A percentile compares a stretch with the other conserved stretches of the same genome.
These are phyloP conservation scores for Potamilus streckersoni DNA, from an alignment of 1,140 invertebrate genomes.

Conservation along the genomic window DNA sequence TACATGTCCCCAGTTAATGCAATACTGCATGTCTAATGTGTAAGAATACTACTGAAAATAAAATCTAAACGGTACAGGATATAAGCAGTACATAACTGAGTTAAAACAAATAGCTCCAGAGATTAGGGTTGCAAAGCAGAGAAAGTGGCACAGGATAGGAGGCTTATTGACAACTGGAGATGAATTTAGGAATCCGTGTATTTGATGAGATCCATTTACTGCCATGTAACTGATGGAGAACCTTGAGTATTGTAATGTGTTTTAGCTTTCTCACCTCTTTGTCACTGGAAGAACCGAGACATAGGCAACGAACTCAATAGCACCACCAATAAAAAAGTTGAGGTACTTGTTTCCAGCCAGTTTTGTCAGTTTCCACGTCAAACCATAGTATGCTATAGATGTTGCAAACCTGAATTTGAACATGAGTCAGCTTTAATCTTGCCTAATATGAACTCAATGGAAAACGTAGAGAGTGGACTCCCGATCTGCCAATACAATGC, in stretches of 20 bases:
- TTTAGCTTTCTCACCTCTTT: too few relatives aligned
- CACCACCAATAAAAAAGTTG: constrained; percentile 69
- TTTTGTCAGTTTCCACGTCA: constrained; percentile 27
- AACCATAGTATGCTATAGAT: constrained; percentile 41
- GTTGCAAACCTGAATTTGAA: constrained; percentile 74
- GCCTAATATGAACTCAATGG: not conserved
- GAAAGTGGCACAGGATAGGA: too few relatives aligned
- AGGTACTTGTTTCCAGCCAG: constrained; percentile 63
- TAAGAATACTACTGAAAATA: too few relatives aligned
- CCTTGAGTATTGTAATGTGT: not conserved
- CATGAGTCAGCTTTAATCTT: not conserved
- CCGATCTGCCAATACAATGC: too few relatives aligned
- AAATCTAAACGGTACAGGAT: too few relatives aligned
- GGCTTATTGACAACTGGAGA: not conserved
- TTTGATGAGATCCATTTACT: not conserved
- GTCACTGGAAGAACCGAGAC: constrained; percentile 76
- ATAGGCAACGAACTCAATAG: constrained; percentile 84
- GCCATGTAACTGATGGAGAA: not conserved
- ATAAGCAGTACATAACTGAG: not conserved
- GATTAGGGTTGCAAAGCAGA: not conserved
- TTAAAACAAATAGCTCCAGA: not conserved
- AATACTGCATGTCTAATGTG: too few relatives aligned
- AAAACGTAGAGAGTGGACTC: not conserved
- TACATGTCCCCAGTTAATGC: too few relatives aligned
- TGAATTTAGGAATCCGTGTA: too few relatives aligned